A percentile compares a stretch with the other conserved stretches of the same genome.
These are phyloP conservation scores for Drymonia ruficornis DNA, from an alignment of 2,888 invertebrate species.

Conservation along the genomic window DNA sequence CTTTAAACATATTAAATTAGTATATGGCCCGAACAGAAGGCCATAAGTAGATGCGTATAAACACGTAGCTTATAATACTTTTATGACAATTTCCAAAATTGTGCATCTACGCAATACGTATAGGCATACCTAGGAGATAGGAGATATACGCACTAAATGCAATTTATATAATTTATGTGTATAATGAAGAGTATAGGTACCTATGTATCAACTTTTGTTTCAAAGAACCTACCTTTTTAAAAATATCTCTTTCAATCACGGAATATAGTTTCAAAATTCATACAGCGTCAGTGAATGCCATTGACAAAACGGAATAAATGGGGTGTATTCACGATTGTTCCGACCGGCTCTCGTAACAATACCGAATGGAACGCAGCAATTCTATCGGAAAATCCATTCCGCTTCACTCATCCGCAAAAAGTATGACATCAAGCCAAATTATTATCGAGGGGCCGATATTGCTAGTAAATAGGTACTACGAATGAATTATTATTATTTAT, in stretches of 20 bases:
- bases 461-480: conserved; percentile 46
- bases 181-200: too few relatives aligned
- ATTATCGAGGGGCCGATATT: conserved; percentile 61
- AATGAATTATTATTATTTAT: conserved; percentile 41
- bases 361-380: conserved; percentile 63
- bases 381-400: conserved; percentile 80
- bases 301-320: conserved; percentile 55
- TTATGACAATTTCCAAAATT: too few relatives aligned
- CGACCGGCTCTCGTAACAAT: conserved; percentile 56
- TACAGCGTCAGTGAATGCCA: conserved; percentile 35
- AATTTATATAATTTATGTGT: too few relatives aligned
- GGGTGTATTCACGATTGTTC: conserved; percentile 64
- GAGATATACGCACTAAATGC: too few relatives aligned
- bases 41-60: conserved; percentile 14
- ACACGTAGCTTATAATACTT: background rate
- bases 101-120: too few relatives aligned
- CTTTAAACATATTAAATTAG: too few relatives aligned
- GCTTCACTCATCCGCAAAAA: conserved; percentile 72
- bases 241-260: too few relatives aligned
- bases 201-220: too few relatives aligned
- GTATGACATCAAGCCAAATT: conserved; percentile 76
- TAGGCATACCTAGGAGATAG: too few relatives aligned
- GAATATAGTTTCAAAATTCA: conserved; percentile 28
- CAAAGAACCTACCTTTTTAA: too few relatives aligned
- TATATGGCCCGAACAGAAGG: too few relatives aligned